phyloP scores from a whole-genome alignment of 2,797 vertebrate species.

The Arctocebus calabarensis region DNA sequence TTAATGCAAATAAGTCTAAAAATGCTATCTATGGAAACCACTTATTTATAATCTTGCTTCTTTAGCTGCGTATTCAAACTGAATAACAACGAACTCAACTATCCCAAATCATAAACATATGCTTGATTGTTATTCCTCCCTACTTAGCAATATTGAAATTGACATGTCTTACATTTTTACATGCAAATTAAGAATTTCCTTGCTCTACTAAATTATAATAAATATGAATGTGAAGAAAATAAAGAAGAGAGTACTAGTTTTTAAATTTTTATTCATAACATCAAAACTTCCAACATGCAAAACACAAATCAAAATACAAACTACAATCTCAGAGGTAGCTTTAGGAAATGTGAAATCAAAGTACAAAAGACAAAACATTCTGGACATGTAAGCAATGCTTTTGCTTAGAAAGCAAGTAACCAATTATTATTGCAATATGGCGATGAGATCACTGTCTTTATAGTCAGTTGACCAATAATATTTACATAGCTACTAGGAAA shows the following conservation, averaged over 20 bases:
- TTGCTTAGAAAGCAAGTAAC: neutral
- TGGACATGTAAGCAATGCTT: neutral
- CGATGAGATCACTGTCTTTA: neutral
- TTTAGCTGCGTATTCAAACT: slow-evolving; percentile 47
- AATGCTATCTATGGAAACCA: slow-evolving; percentile 30
- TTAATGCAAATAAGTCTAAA: slow-evolving; percentile 67
- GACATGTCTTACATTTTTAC: slow-evolving; percentile 37
- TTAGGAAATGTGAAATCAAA: slow-evolving; percentile 4
- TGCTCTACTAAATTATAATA: slow-evolving; percentile 45
- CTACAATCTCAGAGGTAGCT: neutral
- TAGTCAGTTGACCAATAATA: neutral
- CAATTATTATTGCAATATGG: slow-evolving; percentile 44
- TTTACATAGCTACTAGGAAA: slow-evolving; percentile 2
- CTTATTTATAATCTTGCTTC: slow-evolving; percentile 35
- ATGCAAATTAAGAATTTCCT: slow-evolving; percentile 53
- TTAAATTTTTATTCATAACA: slow-evolving; percentile 13
- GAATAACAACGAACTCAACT: slow-evolving; percentile 40
- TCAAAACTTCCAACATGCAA: slow-evolving; percentile 48
- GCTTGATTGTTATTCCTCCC: slow-evolving; percentile 46
- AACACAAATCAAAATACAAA: slow-evolving; percentile 19
- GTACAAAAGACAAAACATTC: neutral
- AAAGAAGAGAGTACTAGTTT: neutral
- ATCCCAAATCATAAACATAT: slow-evolving; percentile 45
- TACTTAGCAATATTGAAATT: slow-evolving; percentile 53
- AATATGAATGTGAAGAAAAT: slow-evolving; percentile 55